Conservation (phyloP, 2,888 invertebrate species). For the Temnothorax rugatulus region DNA sequence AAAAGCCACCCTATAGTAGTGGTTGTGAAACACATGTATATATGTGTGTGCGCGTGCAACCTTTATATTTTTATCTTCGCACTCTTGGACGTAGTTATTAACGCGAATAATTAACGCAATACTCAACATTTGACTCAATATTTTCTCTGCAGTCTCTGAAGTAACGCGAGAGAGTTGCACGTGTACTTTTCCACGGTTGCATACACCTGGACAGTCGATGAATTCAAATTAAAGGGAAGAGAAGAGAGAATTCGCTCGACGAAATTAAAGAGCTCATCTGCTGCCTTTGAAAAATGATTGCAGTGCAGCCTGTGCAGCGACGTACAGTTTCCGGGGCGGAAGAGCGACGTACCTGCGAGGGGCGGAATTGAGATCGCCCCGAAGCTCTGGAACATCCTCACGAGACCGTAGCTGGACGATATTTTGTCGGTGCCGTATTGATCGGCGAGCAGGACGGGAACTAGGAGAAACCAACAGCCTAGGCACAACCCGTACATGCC, state of each 20-base stretch:
- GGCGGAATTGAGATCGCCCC: slow-evolving; percentile 92
- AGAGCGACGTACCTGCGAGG: slow-evolving; percentile 88
- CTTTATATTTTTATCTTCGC: slow-evolving; percentile 42
- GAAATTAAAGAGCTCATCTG: slow-evolving; percentile 2
- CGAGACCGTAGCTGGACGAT: slow-evolving; percentile 92
- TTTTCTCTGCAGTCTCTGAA: background rate
- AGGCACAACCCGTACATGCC: slow-evolving; percentile 91
- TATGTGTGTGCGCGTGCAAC: background rate
- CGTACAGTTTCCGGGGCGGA: background rate
- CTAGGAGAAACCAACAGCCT: slow-evolving; percentile 92
- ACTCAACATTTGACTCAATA: background rate
- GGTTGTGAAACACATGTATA: no score
- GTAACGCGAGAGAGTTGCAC: background rate
- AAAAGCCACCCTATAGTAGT: background rate
- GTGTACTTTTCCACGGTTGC: background rate
- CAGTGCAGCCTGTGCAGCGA: no score
- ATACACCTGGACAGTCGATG: background rate
- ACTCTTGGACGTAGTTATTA: slow-evolving; percentile 1
- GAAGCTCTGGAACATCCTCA: slow-evolving; percentile 92
- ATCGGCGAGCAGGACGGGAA: slow-evolving; percentile 91
- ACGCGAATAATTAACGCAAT: slow-evolving; percentile 26
- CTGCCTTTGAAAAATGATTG: background rate
- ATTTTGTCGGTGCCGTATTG: slow-evolving; percentile 92
- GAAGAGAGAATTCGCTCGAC: background rate
- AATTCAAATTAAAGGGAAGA: slow-evolving; percentile 14